phyloP scores from a whole-genome alignment of 2,888 invertebrate species.

The Graphium colonna region DNA sequence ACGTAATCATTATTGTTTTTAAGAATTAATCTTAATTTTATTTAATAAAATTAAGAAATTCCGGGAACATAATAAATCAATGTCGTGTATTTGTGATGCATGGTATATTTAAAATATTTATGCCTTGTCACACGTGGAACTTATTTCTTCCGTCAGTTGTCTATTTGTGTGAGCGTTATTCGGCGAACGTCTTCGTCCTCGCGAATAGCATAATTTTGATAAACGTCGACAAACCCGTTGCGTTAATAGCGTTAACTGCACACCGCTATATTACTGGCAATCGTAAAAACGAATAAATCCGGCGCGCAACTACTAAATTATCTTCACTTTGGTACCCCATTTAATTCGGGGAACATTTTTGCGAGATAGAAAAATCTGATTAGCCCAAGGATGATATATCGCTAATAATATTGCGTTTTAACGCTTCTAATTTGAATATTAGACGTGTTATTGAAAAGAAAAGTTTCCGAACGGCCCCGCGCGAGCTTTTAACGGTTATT shows the following conservation, averaged over 20 bases:
- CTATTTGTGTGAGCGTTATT: conserved; percentile 12
- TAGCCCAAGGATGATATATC: conserved; percentile 76
- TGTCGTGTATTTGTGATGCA: background rate
- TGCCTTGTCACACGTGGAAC: background rate
- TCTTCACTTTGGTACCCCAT: conserved; percentile 46
- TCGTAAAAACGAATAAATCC: conserved; percentile 34
- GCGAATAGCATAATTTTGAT: conserved; percentile 14
- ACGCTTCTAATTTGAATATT: conserved; percentile 78
- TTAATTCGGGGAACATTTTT: conserved; percentile 60
- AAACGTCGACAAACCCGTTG: conserved; percentile 17
- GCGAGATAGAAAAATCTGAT: conserved; percentile 66
- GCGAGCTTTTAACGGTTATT: conserved; percentile 76
- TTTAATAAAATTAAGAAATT: too few species aligned
- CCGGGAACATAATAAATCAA: background rate
- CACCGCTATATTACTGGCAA: background rate
- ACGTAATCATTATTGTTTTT: too few species aligned
- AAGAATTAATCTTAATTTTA: too few species aligned
- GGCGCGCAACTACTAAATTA: conserved; percentile 50
- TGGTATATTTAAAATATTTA: conserved; percentile 4
- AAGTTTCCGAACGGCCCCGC: conserved; percentile 70
- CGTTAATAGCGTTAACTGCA: conserved; percentile 13
- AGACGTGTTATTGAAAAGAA: conserved; percentile 80
- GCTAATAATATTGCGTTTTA: conserved; percentile 67
- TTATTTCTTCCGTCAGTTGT: conserved; percentile 12
- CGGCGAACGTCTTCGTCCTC: conserved; percentile 13